phyloP scores from a whole-genome alignment of 2,113 vertebrate genomes.

The Microcebus tavaratra region DNA sequence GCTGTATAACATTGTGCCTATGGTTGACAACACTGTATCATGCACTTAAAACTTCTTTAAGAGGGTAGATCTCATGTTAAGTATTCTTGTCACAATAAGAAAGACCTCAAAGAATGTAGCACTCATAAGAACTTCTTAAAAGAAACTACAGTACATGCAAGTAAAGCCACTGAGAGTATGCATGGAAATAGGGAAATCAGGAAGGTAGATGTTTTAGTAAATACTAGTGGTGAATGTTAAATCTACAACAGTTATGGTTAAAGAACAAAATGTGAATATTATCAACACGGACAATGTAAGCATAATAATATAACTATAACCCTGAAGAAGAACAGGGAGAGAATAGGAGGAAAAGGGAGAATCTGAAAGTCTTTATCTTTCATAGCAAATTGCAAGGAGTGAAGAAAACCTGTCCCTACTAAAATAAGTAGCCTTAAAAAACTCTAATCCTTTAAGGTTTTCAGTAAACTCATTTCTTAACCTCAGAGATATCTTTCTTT shows the following conservation, averaged over 20 bases:
- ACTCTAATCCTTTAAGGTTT: neutral
- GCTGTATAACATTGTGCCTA: neutral
- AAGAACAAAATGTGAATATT: neutral
- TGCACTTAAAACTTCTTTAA: neutral
- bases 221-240: neutral
- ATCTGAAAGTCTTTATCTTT: neutral
- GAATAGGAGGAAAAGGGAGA: neutral
- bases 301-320: neutral
- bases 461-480: conserved; percentile 19
- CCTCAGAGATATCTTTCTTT: neutral
- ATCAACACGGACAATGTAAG: neutral
- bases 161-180: neutral
- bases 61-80: neutral
- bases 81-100: neutral
- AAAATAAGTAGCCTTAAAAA: neutral
- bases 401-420: neutral
- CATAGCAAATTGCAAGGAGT: neutral
- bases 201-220: neutral
- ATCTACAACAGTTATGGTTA: neutral
- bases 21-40: neutral
- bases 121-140: neutral
- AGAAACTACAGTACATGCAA: neutral
- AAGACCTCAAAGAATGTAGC: neutral
- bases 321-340: neutral
- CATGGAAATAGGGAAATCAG: neutral